Evolutionary conservation across 2,797 vertebrate genomes (phyloP), one percentile per base, ranked within the genome.

Genomic region (Ctenopoma multispine): DNA sequence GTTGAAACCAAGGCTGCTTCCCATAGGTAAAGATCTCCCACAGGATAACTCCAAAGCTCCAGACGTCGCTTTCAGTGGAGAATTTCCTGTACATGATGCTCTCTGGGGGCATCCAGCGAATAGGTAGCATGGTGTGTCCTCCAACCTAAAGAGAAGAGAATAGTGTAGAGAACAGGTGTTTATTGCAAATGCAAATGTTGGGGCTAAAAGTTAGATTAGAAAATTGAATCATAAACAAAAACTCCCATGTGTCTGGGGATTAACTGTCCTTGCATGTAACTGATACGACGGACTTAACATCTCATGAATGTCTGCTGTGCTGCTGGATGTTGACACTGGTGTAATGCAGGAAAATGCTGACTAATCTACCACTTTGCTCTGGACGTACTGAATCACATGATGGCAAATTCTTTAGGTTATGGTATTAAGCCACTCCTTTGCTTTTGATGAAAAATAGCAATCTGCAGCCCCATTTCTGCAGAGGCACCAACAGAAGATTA

Each of bases 71-170:
- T 88, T 99, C 98, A 0, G 97, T 97, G 27, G 98, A 99, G 94
- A 99, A 99, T 87, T 99, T 99, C 90, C 98, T 93, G 93, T 99
- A 99, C 97, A 99, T 98, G 92, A 99, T 99, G 93, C 98, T 99
- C 87, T 99, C 98, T 0, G 97, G 98, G 20, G 98, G 98, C 98
- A 99, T 99, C 98, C 98, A 99, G 74, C 98, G 98, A 62, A 99
- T 98, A 56, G 98, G 98, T 80, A 99, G 94, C 97, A 99, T 99
- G 83, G 98, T 99, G 68, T 99, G 97, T 85, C 97, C 98, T 91
- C 98, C 98, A 71, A 99, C 98, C 98, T 99, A 82, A 61, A 31
- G 38, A 53, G 46, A 72, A 14, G 56, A 55, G 15, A 29, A 12
- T 17, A 63, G 46, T 62, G 0, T 15, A 63, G 29, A 72, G 27